Evolutionary conservation across 1,140 invertebrate species (phyloP).

Genomic region (Procambarus clarkii): DNA sequence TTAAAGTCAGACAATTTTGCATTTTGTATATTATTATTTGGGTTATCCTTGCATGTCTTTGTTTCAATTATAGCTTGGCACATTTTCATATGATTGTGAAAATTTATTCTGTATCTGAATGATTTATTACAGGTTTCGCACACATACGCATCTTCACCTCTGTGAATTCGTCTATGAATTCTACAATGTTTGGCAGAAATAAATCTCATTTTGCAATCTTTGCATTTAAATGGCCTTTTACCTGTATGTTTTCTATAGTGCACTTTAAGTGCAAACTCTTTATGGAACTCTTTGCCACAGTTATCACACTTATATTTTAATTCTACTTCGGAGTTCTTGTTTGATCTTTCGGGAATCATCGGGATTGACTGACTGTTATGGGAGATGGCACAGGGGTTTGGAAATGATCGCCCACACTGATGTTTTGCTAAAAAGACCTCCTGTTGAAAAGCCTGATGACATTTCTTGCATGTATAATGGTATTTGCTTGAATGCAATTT

Average conservation of each 20-base stretch:
- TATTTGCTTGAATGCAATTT: conserved; percentile 33
- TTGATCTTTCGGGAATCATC: background rate
- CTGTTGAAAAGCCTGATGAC: conserved; percentile 24
- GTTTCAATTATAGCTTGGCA: background rate
- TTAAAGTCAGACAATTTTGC: background rate
- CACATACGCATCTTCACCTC: background rate
- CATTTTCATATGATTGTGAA: background rate
- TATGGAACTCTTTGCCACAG: background rate
- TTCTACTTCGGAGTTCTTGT: background rate
- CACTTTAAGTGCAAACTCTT: conserved; percentile 1
- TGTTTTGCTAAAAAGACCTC: conserved; percentile 32
- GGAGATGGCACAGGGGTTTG: background rate
- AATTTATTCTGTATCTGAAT: background rate
- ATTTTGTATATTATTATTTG: background rate
- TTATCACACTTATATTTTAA: conserved; percentile 11
- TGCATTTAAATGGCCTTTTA: conserved; percentile 7
- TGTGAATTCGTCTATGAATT: conserved; percentile 18
- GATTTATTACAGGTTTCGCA: background rate
- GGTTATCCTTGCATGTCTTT: background rate
- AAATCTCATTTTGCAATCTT: background rate
- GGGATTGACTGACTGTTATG: background rate
- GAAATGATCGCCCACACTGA: conserved; percentile 20
- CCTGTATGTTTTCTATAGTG: conserved; percentile 19
- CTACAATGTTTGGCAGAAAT: conserved; percentile 17
- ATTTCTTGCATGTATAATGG: conserved; percentile 13